Base-by-base conservation (phyloP, 2,888 invertebrate genomes). In the Eristalis tenax region DNA sequence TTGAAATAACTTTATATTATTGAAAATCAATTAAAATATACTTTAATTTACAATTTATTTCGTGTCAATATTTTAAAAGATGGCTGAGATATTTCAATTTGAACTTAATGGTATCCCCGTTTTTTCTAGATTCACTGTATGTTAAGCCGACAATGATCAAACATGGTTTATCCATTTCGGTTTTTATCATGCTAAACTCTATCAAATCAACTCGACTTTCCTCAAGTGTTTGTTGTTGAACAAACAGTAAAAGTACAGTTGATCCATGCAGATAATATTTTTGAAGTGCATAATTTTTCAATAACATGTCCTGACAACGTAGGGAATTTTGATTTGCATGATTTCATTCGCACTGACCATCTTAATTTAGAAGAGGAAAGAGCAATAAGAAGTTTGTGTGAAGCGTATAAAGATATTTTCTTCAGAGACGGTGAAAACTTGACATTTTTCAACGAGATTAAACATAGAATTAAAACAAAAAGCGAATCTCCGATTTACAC, bases 371-470 rank as follows among this genome's bases (percentile, higher is more conserved):
- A 63, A 56, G 74, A 74, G 43, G 26, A 59, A 4, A 40, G 8
- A 13, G 13, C 38, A 64, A 6, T 64, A 11, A 63, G 23, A 15
- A 43, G 11, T 22, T 13, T 68, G 3, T 79, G 78, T 23, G 57
- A 71, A 10, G 26, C 32, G 38, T 79, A 65, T 22, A 57, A 18
- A 13, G 65, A 79, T 1, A 65, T 79, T 11, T 70, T 79, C n/a
- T 73, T 73, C 28, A n/a, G n/a, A n/a, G n/a, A n/a, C n/a, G n/a
- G n/a, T n/a, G n/a, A n/a, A 79, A n/a, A 70, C 3, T 43, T 79
- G 4, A 26, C 57, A 0, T 78, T 78, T 10, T 64, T 64, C 10
- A 78, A 78, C 6, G 63, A 70, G 63, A 66, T 78, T 4, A 71
- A 73, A 23, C 79, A 77, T 22, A 40, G 18, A 35, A 78, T 78